Evolutionary conservation across 2,113 vertebrate species (phyloP).

Genomic region (Chascanopsetta lugubris): DNA sequence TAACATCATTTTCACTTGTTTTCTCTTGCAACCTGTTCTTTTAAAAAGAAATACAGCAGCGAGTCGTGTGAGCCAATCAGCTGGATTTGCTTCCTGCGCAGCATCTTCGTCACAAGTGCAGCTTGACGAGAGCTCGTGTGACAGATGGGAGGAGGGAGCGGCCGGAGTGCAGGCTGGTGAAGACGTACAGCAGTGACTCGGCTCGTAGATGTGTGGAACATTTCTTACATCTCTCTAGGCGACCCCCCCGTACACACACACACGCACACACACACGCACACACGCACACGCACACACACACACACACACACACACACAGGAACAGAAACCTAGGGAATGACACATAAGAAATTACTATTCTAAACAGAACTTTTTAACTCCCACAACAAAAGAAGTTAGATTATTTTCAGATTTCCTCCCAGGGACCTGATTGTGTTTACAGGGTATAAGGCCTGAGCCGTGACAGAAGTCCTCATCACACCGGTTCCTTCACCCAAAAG

Average conservation of each 20-base stretch:
- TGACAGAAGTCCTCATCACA: too few relatives aligned
- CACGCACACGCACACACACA: neutral
- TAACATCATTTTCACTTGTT: neutral
- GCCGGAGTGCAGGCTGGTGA: slow-evolving; percentile 56
- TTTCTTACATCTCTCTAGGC: slow-evolving; percentile 68
- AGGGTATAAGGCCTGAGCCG: too few relatives aligned
- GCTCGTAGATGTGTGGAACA: slow-evolving; percentile 65
- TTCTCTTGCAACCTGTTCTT: neutral
- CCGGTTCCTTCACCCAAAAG: too few relatives aligned
- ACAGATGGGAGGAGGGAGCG: slow-evolving; percentile 65
- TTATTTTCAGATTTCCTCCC: slow-evolving; percentile 24
- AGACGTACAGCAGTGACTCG: slow-evolving; percentile 66
- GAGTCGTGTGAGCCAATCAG: slow-evolving; percentile 14
- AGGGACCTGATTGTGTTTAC: slow-evolving; percentile 11
- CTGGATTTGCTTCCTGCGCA: slow-evolving; percentile 31
- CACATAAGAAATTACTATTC: too few relatives aligned
- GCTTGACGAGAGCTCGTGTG: slow-evolving; percentile 65
- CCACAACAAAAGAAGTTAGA: slow-evolving; percentile 27
- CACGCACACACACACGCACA: too few relatives aligned
- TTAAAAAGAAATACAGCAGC: slow-evolving; percentile 3
- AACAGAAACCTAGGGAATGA: too few relatives aligned
- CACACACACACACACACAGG: slow-evolving; percentile 3
- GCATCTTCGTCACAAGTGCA: slow-evolving; percentile 40
- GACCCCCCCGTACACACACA: slow-evolving; percentile 25
- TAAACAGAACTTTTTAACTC: slow-evolving; percentile 57